Evolutionary conservation across 2,797 vertebrate genomes (phyloP).

Genomic region (Sandelia bainsii): DNA sequence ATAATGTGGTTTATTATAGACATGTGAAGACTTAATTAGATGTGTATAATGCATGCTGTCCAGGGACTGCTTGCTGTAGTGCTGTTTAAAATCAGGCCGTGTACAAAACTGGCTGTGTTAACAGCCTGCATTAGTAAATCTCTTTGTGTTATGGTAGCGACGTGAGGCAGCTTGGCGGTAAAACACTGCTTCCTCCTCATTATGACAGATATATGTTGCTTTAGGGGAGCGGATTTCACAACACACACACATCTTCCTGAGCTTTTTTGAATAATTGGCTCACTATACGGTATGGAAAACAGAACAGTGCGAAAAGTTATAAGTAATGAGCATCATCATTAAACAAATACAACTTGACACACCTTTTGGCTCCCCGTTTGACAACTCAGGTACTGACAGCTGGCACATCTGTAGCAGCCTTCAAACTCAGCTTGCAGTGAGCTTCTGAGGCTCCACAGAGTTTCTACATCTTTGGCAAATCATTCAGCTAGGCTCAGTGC

Average conservation of each 20-base stretch:
- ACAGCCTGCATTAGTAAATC: constrained; percentile 82
- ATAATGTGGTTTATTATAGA: constrained; percentile 83
- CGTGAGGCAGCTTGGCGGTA: constrained; percentile 71
- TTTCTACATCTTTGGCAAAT: constrained; percentile 69
- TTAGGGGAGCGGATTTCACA: constrained; percentile 44
- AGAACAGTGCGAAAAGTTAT: constrained; percentile 61
- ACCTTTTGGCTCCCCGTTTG: constrained; percentile 74
- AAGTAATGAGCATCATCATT: constrained; percentile 81
- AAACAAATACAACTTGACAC: constrained; percentile 78
- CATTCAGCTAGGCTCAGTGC: constrained; percentile 61
- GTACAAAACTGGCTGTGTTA: constrained; percentile 75
- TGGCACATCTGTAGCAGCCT: constrained; percentile 60
- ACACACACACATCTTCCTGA: constrained; percentile 20
- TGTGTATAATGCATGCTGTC: constrained; percentile 81
- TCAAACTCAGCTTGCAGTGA: constrained; percentile 61
- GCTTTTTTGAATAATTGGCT: constrained; percentile 75
- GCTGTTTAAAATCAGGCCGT: constrained; percentile 71
- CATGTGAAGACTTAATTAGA: constrained; percentile 85
- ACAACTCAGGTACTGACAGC: constrained; percentile 70
- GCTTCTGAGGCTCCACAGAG: constrained; percentile 62
- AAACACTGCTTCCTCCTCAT: constrained; percentile 76
- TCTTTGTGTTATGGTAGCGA: constrained; percentile 74
- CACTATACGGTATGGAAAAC: constrained; percentile 50
- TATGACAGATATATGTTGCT: constrained; percentile 80
- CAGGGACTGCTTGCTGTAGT: constrained; percentile 69